Conservation (phyloP, 2,113 vertebrate genomes). For the Prinia subflava region DNA sequence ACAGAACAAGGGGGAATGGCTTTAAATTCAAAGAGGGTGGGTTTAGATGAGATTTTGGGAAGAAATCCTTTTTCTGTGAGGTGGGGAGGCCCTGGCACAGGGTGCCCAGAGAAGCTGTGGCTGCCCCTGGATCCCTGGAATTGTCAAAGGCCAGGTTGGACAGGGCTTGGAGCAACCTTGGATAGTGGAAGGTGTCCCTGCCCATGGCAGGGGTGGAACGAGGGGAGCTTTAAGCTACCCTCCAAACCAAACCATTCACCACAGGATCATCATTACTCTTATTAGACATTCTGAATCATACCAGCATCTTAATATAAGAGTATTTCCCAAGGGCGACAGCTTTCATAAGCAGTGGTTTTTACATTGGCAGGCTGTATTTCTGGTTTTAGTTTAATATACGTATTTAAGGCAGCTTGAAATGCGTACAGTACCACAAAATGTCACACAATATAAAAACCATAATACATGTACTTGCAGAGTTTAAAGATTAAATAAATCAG, state of each 20-base stretch:
- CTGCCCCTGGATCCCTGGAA: neutral
- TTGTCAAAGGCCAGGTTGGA: neutral
- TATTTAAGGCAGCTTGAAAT: neutral
- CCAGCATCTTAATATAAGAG: neutral
- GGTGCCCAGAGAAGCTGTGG: neutral
- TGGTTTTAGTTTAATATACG: neutral
- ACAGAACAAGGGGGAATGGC: neutral
- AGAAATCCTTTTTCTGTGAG: neutral
- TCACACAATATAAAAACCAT: neutral
- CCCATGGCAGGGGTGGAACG: neutral
- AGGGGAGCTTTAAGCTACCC: neutral
- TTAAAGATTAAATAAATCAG: slow-evolving; percentile 22
- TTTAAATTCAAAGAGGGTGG: neutral
- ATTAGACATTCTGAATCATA: neutral
- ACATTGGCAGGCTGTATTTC: neutral
- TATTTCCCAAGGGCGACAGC: neutral
- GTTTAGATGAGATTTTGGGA: neutral
- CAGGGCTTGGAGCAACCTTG: neutral
- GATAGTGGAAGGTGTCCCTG: neutral
- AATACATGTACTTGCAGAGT: slow-evolving; percentile 1
- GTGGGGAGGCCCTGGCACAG: neutral
- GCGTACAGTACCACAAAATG: neutral
- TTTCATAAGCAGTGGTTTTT: neutral
- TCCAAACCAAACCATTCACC: neutral
- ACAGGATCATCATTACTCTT: neutral